These are phyloP conservation scores for Colletes gigas DNA, from an alignment of 1,140 invertebrate genomes.

Conservation along the genomic window DNA sequence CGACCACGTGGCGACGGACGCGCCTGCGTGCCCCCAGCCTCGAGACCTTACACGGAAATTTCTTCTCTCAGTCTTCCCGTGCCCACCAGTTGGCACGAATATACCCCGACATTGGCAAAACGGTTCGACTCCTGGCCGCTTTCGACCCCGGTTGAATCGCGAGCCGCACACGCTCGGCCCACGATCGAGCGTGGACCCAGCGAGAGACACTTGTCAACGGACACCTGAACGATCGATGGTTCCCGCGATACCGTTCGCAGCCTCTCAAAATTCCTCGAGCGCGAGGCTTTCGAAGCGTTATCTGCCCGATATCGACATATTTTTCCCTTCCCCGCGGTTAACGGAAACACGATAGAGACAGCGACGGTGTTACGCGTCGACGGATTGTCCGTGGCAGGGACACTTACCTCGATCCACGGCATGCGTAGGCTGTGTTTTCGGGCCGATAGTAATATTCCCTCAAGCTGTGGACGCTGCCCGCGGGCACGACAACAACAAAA, in stretches of 20 bases:
- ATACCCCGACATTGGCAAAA: constrained; percentile 38
- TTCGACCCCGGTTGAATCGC: no score
- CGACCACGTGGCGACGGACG: constrained; percentile 66
- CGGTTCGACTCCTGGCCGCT: not conserved
- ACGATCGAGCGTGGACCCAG: not conserved
- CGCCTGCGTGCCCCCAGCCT: constrained; percentile 64
- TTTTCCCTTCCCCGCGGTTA: constrained; percentile 16
- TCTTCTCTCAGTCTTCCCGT: constrained; percentile 64
- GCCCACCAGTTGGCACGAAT: constrained; percentile 58
- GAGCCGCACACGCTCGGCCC: no score
- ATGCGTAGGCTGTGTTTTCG: constrained; percentile 71
- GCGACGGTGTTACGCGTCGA: not conserved
- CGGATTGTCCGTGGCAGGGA: not conserved
- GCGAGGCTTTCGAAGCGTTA: constrained; percentile 8
- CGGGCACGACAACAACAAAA: constrained; percentile 28
- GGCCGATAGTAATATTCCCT: constrained; percentile 42
- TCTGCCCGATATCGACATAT: constrained; percentile 19
- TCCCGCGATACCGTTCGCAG: not conserved
- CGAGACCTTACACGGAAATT: constrained; percentile 62
- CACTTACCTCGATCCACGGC: constrained; percentile 73
- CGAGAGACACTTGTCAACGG: not conserved
- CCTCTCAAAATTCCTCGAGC: constrained; percentile 2
- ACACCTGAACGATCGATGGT: not conserved
- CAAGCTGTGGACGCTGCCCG: constrained; percentile 1
- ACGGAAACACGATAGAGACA: constrained; percentile 1